Conservation (phyloP, 2,113 vertebrate genomes). For the Erythrolamprus reginae region DNA sequence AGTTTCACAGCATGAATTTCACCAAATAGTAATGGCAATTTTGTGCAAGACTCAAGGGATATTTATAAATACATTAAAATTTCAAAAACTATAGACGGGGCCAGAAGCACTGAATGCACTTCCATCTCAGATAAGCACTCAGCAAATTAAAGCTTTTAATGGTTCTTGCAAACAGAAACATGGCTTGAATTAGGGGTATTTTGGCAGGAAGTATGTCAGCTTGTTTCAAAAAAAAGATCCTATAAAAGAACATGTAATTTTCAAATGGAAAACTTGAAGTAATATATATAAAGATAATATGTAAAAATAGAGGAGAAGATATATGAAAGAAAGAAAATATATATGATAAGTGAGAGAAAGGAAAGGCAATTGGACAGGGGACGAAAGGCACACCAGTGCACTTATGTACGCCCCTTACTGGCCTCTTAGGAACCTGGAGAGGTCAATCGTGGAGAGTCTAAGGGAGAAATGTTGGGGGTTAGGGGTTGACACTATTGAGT, state of each 20-base stretch:
- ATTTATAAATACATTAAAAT: constrained; percentile 21
- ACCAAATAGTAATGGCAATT: neutral
- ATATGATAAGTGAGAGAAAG: no score
- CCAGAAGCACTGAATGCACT: neutral
- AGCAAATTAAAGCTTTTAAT: neutral
- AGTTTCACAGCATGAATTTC: neutral
- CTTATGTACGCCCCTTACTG: no score
- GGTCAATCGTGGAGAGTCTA: no score
- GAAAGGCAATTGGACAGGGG: no score
- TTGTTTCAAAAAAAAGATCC: neutral
- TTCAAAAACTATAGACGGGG: neutral
- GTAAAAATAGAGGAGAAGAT: no score
- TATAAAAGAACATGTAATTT: neutral
- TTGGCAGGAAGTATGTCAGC: neutral
- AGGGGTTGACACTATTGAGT: no score
- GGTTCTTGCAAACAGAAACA: neutral
- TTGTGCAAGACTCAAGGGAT: neutral
- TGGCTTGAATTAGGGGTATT: neutral
- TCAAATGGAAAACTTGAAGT: neutral
- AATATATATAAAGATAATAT: no score
- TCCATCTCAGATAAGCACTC: neutral
- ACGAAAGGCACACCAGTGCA: no score
- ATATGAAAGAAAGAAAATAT: no score
- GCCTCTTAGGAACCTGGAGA: no score
- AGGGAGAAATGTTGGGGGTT: no score